These are phyloP conservation scores for Entomyzon cyanotis DNA, from an alignment of 2,113 vertebrate genomes.

Conservation along the genomic window DNA sequence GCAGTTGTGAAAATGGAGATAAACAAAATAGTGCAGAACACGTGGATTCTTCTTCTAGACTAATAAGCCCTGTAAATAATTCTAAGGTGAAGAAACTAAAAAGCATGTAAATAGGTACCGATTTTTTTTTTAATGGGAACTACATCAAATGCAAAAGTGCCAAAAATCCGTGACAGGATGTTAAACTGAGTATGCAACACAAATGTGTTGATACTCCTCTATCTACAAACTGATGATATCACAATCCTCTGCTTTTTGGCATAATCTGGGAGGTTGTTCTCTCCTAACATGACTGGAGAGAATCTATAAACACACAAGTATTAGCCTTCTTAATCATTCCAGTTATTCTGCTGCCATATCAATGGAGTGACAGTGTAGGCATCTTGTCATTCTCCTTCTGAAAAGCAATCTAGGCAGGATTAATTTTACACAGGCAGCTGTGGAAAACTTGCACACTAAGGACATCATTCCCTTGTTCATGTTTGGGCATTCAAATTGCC, in stretches of 20 bases:
- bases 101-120: background rate
- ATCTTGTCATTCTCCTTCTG: background rate
- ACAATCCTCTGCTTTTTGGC: background rate
- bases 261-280: background rate
- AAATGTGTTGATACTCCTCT: background rate
- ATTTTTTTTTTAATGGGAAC: background rate
- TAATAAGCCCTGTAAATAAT: background rate
- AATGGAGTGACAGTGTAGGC: background rate
- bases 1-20: background rate
- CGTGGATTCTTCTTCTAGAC: background rate
- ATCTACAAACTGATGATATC: background rate
- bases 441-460: background rate
- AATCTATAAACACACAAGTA: background rate
- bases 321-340: background rate
- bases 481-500: background rate
- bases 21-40: background rate
- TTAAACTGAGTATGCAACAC: background rate
- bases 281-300: background rate
- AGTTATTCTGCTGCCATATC: background rate
- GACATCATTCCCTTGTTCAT: background rate
- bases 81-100: background rate
- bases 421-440: background rate
- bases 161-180: background rate
- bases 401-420: background rate
- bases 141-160: background rate